These are phyloP conservation scores for Diabrotica undecimpunctata DNA, from an alignment of 1,140 invertebrate species.

Conservation along the genomic window DNA sequence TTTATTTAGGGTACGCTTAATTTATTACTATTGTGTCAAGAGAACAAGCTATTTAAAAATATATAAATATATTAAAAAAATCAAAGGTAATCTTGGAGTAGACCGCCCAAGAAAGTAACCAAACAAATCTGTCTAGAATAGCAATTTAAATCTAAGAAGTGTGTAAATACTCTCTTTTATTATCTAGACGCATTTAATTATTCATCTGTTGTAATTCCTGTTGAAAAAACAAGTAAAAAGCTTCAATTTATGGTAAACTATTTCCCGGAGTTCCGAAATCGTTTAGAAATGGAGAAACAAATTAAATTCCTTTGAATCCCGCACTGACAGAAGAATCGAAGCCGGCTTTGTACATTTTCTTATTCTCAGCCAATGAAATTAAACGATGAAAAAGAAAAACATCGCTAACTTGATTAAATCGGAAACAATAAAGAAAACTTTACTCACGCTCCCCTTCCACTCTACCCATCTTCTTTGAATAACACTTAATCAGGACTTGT, in stretches of 20 bases:
- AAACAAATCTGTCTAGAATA: too few relatives aligned
- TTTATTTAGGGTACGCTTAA: too few relatives aligned
- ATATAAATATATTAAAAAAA: too few relatives aligned
- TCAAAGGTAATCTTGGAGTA: too few relatives aligned
- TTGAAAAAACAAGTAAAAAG: constrained; percentile 5
- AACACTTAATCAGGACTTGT: not conserved
- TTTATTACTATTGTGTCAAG: too few relatives aligned
- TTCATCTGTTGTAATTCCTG: not conserved
- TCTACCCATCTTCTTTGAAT: constrained; percentile 22
- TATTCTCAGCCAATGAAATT: constrained; percentile 30
- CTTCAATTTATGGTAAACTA: constrained; percentile 16
- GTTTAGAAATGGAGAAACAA: constrained; percentile 12
- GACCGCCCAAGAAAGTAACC: too few relatives aligned
- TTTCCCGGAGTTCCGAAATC: constrained; percentile 5
- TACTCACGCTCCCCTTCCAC: constrained; percentile 23
- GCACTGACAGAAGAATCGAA: constrained; percentile 21
- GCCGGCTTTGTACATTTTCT: constrained; percentile 27
- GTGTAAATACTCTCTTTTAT: too few relatives aligned
- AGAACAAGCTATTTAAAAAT: too few relatives aligned
- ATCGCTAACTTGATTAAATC: constrained; percentile 34
- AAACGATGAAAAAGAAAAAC: constrained; percentile 32
- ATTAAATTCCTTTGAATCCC: constrained; percentile 18
- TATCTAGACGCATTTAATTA: not conserved
- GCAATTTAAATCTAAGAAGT: too few relatives aligned
- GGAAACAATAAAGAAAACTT: constrained; percentile 34